Percentiles rank a stretch among this genome's conserved stretches.
These are phyloP conservation scores for Scarus forsteni DNA, from an alignment of 2,797 vertebrate genomes.

Conservation along the genomic window DNA sequence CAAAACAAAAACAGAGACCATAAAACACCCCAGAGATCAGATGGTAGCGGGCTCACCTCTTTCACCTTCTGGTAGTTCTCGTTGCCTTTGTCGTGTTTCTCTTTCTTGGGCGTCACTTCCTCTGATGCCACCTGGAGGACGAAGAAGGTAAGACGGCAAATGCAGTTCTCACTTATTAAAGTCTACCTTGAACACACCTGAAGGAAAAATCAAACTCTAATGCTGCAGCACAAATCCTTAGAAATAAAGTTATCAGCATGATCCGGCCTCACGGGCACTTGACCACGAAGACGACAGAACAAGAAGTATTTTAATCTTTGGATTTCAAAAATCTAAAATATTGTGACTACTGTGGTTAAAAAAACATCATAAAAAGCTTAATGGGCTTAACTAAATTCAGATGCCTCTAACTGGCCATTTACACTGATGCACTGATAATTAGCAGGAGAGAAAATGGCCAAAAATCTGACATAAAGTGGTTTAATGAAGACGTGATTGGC, in stretches of 20 bases:
- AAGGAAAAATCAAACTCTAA: slow-evolving; percentile 2
- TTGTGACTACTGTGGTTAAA: too few species aligned
- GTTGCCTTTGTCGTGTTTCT: slow-evolving; percentile 89
- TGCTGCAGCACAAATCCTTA: not conserved
- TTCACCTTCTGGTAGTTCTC: slow-evolving; percentile 96
- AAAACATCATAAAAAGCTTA: too few species aligned
- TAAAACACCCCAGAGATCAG: slow-evolving; percentile 41
- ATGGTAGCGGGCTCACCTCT: slow-evolving; percentile 75
- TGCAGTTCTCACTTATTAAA: slow-evolving; percentile 30
- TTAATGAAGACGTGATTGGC: not conserved
- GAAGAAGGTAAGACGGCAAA: slow-evolving; percentile 51
- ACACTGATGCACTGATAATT: too few species aligned
- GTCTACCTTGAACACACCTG: slow-evolving; percentile 6
- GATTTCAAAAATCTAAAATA: too few species aligned
- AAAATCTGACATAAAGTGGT: not conserved
- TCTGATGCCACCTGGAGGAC: slow-evolving; percentile 68
- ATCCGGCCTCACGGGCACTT: too few species aligned
- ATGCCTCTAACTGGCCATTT: too few species aligned
- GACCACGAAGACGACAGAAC: too few species aligned
- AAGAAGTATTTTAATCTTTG: too few species aligned
- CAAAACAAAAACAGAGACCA: not conserved
- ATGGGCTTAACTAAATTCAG: too few species aligned
- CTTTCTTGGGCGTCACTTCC: slow-evolving; percentile 71
- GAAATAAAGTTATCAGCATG: too few species aligned
- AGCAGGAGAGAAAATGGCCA: not conserved